phyloP scores from a whole-genome alignment of 2,113 vertebrate species.

The Setophaga kirtlandii region DNA sequence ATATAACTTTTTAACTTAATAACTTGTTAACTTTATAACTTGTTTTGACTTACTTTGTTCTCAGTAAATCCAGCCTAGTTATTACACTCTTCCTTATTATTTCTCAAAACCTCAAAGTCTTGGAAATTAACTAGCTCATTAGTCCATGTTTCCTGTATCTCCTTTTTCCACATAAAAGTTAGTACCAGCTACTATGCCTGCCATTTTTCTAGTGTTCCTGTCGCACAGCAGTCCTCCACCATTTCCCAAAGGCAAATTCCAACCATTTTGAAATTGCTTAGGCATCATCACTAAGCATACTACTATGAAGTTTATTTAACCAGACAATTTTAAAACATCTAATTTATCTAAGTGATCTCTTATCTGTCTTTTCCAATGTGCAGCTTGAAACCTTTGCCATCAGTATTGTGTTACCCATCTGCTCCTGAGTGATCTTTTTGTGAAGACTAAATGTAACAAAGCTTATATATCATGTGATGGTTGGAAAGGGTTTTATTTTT shows the following conservation, averaged over 20 bases:
- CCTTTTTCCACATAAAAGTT: background rate
- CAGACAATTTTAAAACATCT: background rate
- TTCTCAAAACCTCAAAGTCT: background rate
- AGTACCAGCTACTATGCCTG: rapidly evolving
- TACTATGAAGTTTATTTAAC: background rate
- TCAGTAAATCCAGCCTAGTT: background rate
- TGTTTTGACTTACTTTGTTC: background rate
- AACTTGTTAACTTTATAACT: background rate
- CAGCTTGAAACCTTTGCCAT: background rate
- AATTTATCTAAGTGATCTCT: background rate
- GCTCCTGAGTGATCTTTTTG: background rate
- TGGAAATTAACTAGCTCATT: background rate
- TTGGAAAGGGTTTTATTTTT: background rate
- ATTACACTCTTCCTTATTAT: background rate
- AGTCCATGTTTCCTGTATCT: background rate
- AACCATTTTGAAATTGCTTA: background rate
- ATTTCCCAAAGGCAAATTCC: background rate
- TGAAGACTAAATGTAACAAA: background rate
- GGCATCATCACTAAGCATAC: background rate
- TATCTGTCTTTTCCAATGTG: background rate
- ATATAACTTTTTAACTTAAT: background rate
- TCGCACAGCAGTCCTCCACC: background rate
- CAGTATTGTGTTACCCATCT: background rate
- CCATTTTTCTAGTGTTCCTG: background rate
- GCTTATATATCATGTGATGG: background rate